Base-by-base conservation (phyloP, 2,113 vertebrate species). In the Mugil cephalus region DNA sequence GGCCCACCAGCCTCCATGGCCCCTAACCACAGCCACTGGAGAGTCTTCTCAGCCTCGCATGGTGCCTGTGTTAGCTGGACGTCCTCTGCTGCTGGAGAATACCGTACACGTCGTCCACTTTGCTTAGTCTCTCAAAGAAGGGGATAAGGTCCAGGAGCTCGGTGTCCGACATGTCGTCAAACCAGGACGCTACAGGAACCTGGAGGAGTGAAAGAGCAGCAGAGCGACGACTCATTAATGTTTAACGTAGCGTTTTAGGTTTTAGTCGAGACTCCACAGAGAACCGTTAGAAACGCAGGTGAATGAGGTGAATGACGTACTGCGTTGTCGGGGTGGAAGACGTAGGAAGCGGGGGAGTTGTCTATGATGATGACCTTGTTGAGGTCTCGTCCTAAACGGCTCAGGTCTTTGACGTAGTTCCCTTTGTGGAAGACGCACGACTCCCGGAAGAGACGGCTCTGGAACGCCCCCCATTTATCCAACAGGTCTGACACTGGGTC, bases 371-470 rank as follows among this genome's bases (percentile, higher is more conserved):
- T 95, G 84, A 98, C 95, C 36, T 96, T 95, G 82, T 93, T 96
- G 30, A 99, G 93, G 88, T 99, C 97, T 0, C 98, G 91, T 77
- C 98, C 98, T 80, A 99, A 89, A 38, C 96, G 95, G 89, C 98
- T 98, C 88, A 99, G 94, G 77, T 99, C 98, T 89, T 99, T 99
- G 3, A 99, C 97, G 0, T 99, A 99, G 89, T 98, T 98, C 48
- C 98, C 98, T 0, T 94, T 95, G 82, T 99, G 98, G 91, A 98
- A 99, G 69, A 99, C 98, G 0, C 98, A 99, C 0, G 98, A 97
- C 77, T 99, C 98, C 10, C 98, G 94, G 85, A 99, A 99, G 17
- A 99, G 96, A 0, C 98, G 96, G 10, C 94, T 94, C 1, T 94
- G 93, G 83, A 99, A 99, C 18, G 96, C 96, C 0, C 97, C 96